Base-by-base conservation (phyloP, 2,113 vertebrate species). In the Podarcis muralis region DNA sequence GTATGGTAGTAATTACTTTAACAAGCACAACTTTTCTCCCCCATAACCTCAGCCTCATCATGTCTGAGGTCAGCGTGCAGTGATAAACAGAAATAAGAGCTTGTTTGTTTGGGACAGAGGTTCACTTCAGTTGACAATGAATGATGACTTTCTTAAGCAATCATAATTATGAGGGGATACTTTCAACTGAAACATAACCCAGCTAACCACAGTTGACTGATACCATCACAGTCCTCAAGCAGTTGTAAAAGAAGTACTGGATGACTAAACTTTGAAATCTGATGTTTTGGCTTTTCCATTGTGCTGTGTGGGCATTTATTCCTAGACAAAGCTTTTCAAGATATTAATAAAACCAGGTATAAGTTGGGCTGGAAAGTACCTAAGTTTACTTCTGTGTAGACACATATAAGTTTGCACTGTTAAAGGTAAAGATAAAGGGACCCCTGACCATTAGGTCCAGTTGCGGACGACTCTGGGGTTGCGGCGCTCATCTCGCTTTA, bases 131-230 rank as follows among this genome's bases (percentile, higher is more conserved):
- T 81, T 88, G 87, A 91, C 88, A 94, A 88, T 93, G 94, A 96
- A 81, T 93, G 93, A 95, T 95, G 93, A 87, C 82, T 66, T 91
- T 94, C 93, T 90, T 94, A 95, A 92, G 80, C 88, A 93, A 86
- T 93, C 95, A 88, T 93, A 95, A 95, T 95, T 94, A 95, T 90
- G 91, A 53, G 93, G 90, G 94, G 94, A 95, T 93, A 90, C 83
- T 93, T 94, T 94, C 90, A 90, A 88, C 85, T 93, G 88, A 71
- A 0, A 84, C 6, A 15, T 92, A 92, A 66, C 87, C 92, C 71
- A 88, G 87, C 93, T 94, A 95, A 95, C 94, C 95, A 95, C 57
- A 77, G 88, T 40, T 91, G 78, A 72, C 53, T 87, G 90, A 92
- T 93, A 94, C 90, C 91, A 93, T 87, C 53, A 84, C 88, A 92